Evolutionary conservation across 2,888 invertebrate genomes (phyloP).

Genomic region (Oscheius sp.): DNA sequence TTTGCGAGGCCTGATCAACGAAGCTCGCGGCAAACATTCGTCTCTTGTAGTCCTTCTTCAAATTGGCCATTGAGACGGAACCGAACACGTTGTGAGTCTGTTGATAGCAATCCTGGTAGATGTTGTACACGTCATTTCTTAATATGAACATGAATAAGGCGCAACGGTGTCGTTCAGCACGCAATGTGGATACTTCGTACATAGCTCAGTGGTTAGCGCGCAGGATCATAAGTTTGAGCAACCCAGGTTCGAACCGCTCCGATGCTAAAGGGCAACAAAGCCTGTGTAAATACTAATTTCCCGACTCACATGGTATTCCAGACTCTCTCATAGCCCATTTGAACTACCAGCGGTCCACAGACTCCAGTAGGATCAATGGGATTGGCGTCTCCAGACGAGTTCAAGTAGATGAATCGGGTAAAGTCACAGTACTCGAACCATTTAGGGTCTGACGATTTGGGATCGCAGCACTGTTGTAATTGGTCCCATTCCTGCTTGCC

Average conservation of each 20-base stretch:
- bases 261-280: too few relatives aligned
- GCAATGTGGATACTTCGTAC: too few relatives aligned
- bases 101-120: conserved; percentile 66
- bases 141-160: neutral
- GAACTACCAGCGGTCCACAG: conserved; percentile 47
- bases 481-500: conserved; percentile 50
- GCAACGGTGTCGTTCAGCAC: too few relatives aligned
- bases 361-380: conserved; percentile 43
- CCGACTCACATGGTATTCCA: conserved; percentile 54
- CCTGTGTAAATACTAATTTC: conserved; percentile 8
- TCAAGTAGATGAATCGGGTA: conserved; percentile 54
- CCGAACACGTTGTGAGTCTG: conserved; percentile 29
- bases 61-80: neutral
- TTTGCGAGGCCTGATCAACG: conserved; percentile 13
- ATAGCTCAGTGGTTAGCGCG: too few relatives aligned
- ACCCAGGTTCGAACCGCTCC: too few relatives aligned
- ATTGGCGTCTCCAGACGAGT: conserved; percentile 44
- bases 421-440: conserved; percentile 48
- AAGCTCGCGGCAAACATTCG: conserved; percentile 5
- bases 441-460: conserved; percentile 35
- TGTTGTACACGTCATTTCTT: conserved; percentile 66
- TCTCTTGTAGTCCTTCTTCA: conserved; percentile 16
- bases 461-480: conserved; percentile 55
- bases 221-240: too few relatives aligned
- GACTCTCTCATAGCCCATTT: conserved; percentile 53